phyloP scores from a whole-genome alignment of 2,113 vertebrate species.

The Haemorhous mexicanus region DNA sequence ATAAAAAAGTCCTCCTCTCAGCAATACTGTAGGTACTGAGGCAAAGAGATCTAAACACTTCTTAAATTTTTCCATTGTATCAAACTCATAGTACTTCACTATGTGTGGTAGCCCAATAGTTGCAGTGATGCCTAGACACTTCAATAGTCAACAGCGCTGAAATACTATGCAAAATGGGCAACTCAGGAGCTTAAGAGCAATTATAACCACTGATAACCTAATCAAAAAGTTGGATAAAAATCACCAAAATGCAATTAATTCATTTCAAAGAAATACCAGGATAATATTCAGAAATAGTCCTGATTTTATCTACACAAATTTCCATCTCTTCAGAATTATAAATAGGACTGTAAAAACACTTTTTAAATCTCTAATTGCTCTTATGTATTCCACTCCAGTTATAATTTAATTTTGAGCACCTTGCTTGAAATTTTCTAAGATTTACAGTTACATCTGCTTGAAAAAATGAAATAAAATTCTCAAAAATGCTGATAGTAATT shows the following conservation, averaged over 20 bases:
- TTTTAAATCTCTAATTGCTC: neutral
- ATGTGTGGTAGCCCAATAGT: neutral
- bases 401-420: neutral
- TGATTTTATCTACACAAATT: neutral
- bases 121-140: neutral
- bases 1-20: neutral
- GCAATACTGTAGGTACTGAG: neutral
- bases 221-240: neutral
- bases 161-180: neutral
- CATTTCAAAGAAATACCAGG: neutral
- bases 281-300: neutral
- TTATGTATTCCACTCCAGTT: neutral
- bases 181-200: neutral
- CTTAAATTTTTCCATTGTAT: neutral
- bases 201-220: neutral
- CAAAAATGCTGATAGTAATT: neutral
- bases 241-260: neutral
- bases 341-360: neutral
- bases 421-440: neutral
- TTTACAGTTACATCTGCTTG: neutral
- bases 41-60: neutral
- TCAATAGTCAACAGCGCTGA: neutral
- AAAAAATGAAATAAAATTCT: neutral
- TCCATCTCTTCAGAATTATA: neutral
- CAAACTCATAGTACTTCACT: neutral